phyloP scores from a whole-genome alignment of 2,888 invertebrate species.

The Odiellus spinosus region DNA sequence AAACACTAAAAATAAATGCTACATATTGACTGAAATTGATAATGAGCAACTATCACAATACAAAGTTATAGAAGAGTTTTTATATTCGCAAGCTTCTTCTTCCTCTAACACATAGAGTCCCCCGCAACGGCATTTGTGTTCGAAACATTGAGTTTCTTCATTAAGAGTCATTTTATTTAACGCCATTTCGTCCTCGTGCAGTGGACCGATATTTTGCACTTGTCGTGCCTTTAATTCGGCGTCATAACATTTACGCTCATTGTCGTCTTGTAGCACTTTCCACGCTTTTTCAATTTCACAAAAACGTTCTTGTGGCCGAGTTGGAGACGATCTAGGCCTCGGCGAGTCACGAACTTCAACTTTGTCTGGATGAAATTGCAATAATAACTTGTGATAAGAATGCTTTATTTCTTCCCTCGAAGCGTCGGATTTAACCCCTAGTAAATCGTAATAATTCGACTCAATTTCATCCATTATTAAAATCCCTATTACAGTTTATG shows the following conservation, averaged over 20 bases:
- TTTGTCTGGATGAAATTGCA: conserved; percentile 13
- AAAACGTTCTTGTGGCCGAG: not conserved
- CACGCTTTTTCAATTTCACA: conserved; percentile 11
- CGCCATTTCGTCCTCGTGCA: conserved; percentile 8
- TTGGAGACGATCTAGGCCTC: not conserved
- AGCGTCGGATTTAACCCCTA: conserved; percentile 4
- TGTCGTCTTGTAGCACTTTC: conserved; percentile 9
- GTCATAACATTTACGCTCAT: conserved; percentile 10
- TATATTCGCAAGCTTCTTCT: conserved; percentile 1
- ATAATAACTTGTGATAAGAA: conserved; percentile 9
- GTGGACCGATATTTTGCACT: not conserved
- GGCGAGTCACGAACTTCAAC: not conserved
- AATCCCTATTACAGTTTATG: too few relatives aligned
- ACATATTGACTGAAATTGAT: conserved; percentile 7
- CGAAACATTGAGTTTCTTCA: not conserved
- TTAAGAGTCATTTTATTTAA: conserved; percentile 1
- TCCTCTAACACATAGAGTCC: conserved; percentile 6
- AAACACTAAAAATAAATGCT: too few relatives aligned
- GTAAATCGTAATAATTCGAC: conserved; percentile 7
- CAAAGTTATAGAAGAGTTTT: conserved; percentile 2
- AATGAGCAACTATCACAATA: conserved; percentile 12
- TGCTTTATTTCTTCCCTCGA: conserved; percentile 12
- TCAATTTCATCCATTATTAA: too few relatives aligned
- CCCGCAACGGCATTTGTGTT: conserved; percentile 10
- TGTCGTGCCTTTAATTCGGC: conserved; percentile 6